A percentile compares a stretch with the other conserved stretches of the same genome.
Conservation (phyloP, 2,888 invertebrate species). For the Cerceris ruficornis region DNA sequence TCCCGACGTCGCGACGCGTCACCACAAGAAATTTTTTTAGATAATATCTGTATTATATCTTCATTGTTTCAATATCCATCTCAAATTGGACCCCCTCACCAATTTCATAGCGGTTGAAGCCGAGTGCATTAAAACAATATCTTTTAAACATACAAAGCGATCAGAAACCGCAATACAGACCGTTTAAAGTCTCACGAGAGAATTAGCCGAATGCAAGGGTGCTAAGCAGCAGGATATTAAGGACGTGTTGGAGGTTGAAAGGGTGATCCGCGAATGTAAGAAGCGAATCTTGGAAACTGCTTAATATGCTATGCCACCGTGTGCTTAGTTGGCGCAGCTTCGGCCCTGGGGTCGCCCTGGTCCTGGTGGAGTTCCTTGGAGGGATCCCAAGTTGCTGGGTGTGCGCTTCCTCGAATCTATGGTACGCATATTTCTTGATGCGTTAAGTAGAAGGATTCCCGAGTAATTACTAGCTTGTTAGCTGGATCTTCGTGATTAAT, state of each 20-base stretch:
- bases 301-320: conserved; percentile 71
- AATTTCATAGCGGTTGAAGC: too few species aligned
- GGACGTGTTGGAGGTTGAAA: conserved; percentile 29
- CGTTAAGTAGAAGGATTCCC: conserved; percentile 32
- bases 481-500: not conserved
- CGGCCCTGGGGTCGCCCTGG: conserved; percentile 87
- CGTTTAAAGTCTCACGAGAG: too few species aligned
- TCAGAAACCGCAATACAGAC: too few species aligned
- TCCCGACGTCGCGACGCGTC: too few species aligned
- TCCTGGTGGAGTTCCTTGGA: conserved; percentile 89
- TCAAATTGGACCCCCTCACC: too few species aligned
- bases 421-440: conserved; percentile 83
- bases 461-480: conserved; percentile 12
- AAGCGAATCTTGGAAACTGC: conserved; percentile 75
- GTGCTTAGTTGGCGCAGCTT: conserved; percentile 80
- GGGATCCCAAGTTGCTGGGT: conserved; percentile 88
- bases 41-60: too few species aligned
- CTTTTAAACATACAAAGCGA: too few species aligned
- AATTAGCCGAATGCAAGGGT: not conserved
- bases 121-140: too few species aligned
- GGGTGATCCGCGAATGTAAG: conserved; percentile 28
- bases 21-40: too few species aligned
- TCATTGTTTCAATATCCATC: too few species aligned
- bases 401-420: conserved; percentile 90
- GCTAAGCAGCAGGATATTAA: conserved; percentile 25